Evolutionary conservation across 2,888 invertebrate genomes (phyloP), one percentile per base, ranked within the genome.

Genomic region (Lasioglossum morio): DNA sequence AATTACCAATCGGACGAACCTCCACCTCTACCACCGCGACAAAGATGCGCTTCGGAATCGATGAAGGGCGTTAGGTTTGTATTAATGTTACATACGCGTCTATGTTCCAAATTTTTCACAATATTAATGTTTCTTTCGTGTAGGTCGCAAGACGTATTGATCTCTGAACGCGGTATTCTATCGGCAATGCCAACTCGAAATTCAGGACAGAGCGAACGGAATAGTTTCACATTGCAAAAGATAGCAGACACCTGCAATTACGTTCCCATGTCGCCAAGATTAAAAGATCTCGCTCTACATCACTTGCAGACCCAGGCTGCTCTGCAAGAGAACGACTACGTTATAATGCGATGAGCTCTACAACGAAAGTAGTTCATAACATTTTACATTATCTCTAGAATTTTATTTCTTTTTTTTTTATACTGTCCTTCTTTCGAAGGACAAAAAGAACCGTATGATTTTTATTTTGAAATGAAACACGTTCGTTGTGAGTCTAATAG

Each of bases 11-110:
- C 92, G 0, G 69, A 82, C 63, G 86, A 92, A 43, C 96, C 96
- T 4, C 96, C 96, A 0, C 95, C 96, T 7, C 91, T 96, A 87
- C 96, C 96, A 5, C 96, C 96, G 4, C 92, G 96, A 84, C 92
- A 92, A 79, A 92, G 93, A 60, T 93, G 93, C 77, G 93, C 89
- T 4, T 92, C 94, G 1, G 91, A 89, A 30, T 92, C 92, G 0
- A 91, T 90, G 69, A 90, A 91, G 66, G 92, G 92, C 78, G 92
- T 84, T 77, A 93, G 93, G 92, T 92, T 81, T 23, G 79, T 84
- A 79, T 63, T 27, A 34, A 70, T 74, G 23, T 40, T n/a, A 57
- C n/a, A 10, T 4, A 57, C 12, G 12, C 4, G 46, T 72, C 19
- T 34, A 46, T 34, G 70, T 23, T 40, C 2, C 0, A 40, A 70